These are phyloP conservation scores for Nibea albiflora DNA, from an alignment of 2,113 vertebrate species.

Conservation along the genomic window DNA sequence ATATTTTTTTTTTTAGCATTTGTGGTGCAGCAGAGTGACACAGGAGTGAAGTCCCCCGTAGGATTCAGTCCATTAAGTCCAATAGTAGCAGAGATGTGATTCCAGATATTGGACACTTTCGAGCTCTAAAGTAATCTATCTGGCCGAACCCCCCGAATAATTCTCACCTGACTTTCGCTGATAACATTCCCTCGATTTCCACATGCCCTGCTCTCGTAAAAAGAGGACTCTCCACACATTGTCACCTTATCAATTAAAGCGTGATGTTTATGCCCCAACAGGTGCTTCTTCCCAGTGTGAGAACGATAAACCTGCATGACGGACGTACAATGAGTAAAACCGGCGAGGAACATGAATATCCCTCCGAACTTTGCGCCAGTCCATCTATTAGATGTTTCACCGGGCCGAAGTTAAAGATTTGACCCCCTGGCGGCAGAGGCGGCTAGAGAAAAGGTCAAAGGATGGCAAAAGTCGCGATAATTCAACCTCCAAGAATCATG, in stretches of 20 bases:
- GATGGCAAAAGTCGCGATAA: not conserved
- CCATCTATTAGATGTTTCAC: not conserved
- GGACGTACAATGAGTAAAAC: not conserved
- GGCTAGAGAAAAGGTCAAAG: not conserved
- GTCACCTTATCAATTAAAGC: conserved; percentile 18
- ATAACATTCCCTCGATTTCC: conserved; percentile 44
- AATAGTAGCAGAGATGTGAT: conserved; percentile 56
- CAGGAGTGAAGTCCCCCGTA: conserved; percentile 47
- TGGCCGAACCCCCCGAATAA: conserved; percentile 40
- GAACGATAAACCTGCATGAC: not conserved
- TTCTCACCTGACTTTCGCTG: conserved; percentile 39
- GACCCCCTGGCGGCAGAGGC: too few relatives aligned
- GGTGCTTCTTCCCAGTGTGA: not conserved
- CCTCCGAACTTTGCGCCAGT: not conserved
- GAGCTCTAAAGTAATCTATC: conserved; percentile 53
- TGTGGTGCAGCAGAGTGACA: conserved; percentile 49
- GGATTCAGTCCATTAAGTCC: conserved; percentile 63
- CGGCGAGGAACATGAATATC: too few relatives aligned
- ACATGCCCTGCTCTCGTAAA: conserved; percentile 12
- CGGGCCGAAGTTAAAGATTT: not conserved
- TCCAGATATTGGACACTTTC: conserved; percentile 55
- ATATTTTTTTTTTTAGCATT: conserved; percentile 35
- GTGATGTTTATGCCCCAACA: not conserved
- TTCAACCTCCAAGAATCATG: not conserved
- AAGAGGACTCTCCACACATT: conserved; percentile 17